These are phyloP conservation scores for Clistopyga incitator DNA, from an alignment of 2,888 invertebrate species.

Conservation along the genomic window DNA sequence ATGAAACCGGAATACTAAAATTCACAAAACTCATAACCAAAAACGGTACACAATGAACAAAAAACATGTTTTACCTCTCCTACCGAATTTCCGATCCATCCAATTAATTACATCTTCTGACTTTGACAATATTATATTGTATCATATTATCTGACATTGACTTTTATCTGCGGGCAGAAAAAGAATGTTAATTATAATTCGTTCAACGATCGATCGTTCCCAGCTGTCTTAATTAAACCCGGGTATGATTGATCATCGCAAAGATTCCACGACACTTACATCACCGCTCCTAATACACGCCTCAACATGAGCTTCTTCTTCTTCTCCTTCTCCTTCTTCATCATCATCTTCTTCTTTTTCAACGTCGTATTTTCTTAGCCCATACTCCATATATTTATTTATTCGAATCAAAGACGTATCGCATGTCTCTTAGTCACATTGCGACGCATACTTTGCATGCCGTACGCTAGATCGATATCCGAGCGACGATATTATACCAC, in stretches of 20 bases:
- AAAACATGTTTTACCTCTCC: no score
- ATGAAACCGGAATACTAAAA: no score
- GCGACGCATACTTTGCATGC: conserved; percentile 21
- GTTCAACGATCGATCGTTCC: conserved; percentile 5
- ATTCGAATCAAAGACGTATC: conserved; percentile 51
- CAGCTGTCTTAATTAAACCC: conserved; percentile 46
- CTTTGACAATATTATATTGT: no score
- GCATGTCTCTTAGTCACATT: neutral
- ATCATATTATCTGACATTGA: neutral
- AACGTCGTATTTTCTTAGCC: conserved; percentile 12
- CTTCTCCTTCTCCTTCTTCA: conserved; percentile 1
- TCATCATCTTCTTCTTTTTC: conserved; percentile 1
- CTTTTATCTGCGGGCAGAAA: neutral
- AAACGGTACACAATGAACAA: no score
- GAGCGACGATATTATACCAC: conserved; percentile 8
- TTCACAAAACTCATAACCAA: no score
- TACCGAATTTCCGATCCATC: no score
- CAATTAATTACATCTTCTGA: no score
- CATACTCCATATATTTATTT: conserved; percentile 41
- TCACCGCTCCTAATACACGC: conserved; percentile 37
- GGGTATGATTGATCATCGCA: conserved; percentile 32
- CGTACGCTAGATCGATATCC: conserved; percentile 27
- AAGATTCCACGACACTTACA: conserved; percentile 46
- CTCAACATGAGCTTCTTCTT: conserved; percentile 17
- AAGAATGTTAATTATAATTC: neutral